These are phyloP conservation scores for Uromys caudimaculatus DNA, from an alignment of 2,797 vertebrate species.

Conservation along the genomic window DNA sequence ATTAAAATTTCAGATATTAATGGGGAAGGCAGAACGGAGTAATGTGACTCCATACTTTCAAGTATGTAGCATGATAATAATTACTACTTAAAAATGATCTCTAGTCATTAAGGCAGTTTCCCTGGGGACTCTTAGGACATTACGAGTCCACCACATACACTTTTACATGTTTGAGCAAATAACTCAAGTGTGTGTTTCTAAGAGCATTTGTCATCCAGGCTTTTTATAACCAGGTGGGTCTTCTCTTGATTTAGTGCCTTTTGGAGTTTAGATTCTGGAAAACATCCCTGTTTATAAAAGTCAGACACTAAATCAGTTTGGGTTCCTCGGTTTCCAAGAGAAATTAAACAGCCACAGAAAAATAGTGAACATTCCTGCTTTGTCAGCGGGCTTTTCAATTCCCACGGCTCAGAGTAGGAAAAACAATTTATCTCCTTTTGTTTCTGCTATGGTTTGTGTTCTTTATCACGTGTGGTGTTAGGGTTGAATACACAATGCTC, in stretches of 20 bases:
- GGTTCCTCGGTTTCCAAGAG: constrained; percentile 40
- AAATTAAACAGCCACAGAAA: constrained; percentile 47
- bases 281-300: neutral
- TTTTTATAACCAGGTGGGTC: neutral
- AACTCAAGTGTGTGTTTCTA: neutral
- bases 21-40: neutral
- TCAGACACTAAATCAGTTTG: neutral
- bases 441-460: constrained; percentile 32
- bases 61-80: neutral
- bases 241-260: neutral
- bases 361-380: neutral
- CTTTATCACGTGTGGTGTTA: neutral
- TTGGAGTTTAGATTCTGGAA: constrained; percentile 22
- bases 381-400: neutral
- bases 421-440: neutral
- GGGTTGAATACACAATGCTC: neutral
- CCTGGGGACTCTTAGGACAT: neutral
- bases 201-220: neutral
- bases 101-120: constrained; percentile 31
- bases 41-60: neutral
- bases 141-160: neutral
- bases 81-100: neutral
- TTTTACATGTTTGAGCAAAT: neutral
- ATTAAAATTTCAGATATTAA: constrained; percentile 27
- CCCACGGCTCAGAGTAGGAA: neutral